Evolutionary conservation across 2,888 invertebrate genomes (phyloP).

Genomic region (Galeopsomyia nigrocyanea): DNA sequence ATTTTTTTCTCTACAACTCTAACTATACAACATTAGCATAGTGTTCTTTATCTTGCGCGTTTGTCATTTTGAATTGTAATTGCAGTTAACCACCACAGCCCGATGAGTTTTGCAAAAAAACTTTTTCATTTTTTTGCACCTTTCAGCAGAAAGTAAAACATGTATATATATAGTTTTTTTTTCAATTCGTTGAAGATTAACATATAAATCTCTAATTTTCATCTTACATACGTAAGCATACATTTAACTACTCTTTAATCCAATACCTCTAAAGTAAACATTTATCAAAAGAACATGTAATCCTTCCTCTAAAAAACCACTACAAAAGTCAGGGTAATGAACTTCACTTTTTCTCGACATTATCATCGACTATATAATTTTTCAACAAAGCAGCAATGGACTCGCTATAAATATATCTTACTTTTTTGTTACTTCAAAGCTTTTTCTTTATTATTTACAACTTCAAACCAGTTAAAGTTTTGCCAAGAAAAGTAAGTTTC

Average conservation of each 20-base stretch:
- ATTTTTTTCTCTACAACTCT: slow-evolving; percentile 28
- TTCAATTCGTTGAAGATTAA: slow-evolving; percentile 28
- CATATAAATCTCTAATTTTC: too few species aligned
- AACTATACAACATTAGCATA: slow-evolving; percentile 21
- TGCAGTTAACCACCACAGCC: slow-evolving; percentile 35
- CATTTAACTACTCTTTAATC: too few species aligned
- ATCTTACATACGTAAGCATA: too few species aligned
- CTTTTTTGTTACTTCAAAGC: neutral
- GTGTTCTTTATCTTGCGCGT: slow-evolving; percentile 9
- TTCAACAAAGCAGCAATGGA: slow-evolving; percentile 17
- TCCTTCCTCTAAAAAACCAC: too few species aligned
- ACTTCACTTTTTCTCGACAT: slow-evolving; percentile 5
- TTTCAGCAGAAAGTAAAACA: slow-evolving; percentile 5
- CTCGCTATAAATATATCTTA: slow-evolving; percentile 18
- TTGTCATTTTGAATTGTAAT: slow-evolving; percentile 16
- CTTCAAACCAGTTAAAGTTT: slow-evolving; percentile 27
- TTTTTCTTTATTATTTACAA: slow-evolving; percentile 27
- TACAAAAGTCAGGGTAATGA: slow-evolving; percentile 1
- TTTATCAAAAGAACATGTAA: slow-evolving; percentile 17
- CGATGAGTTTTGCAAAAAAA: slow-evolving; percentile 24
- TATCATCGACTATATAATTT: neutral
- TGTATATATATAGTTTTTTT: slow-evolving; percentile 2
- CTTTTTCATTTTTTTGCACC: too few species aligned
- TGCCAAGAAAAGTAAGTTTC: slow-evolving; percentile 26
- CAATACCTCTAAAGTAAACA: too few species aligned